Conservation (phyloP, 1,140 invertebrate genomes). For the Patella vulgata region DNA sequence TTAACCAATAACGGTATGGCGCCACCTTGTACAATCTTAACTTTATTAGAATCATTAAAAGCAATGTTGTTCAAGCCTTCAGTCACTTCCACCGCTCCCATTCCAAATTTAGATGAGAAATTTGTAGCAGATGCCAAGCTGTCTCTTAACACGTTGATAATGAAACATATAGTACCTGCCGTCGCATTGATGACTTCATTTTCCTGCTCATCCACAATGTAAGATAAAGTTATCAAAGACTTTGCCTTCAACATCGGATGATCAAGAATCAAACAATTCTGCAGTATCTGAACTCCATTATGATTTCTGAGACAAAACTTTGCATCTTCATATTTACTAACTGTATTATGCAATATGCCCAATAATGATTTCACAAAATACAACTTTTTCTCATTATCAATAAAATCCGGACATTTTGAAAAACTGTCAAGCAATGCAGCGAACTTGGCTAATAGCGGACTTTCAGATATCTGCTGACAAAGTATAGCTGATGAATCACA, state of each 20-base stretch:
- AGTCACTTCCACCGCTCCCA: slow-evolving; percentile 48
- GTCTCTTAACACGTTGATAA: slow-evolving; percentile 41
- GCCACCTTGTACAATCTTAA: slow-evolving; percentile 42
- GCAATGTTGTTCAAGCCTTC: slow-evolving; percentile 55
- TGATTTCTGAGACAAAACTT: slow-evolving; percentile 26
- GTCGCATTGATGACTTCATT: slow-evolving; percentile 46
- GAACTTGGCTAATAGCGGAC: slow-evolving; percentile 8
- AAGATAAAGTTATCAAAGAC: slow-evolving; percentile 48
- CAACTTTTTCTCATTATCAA: slow-evolving; percentile 27
- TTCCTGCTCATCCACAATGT: slow-evolving; percentile 50
- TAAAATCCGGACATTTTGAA: slow-evolving; percentile 5
- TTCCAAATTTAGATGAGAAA: slow-evolving; percentile 51
- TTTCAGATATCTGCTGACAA: slow-evolving; percentile 12
- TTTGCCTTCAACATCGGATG: slow-evolving; percentile 49
- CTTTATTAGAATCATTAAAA: slow-evolving; percentile 56
- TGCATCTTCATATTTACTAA: slow-evolving; percentile 34
- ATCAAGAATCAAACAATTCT: slow-evolving; percentile 25
- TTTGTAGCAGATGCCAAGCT: slow-evolving; percentile 45
- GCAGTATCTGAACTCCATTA: slow-evolving; percentile 28
- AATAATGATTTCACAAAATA: slow-evolving; percentile 45
- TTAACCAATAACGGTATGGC: slow-evolving; percentile 42
- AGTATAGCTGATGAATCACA: slow-evolving; percentile 8
- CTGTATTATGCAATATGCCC: slow-evolving; percentile 45
- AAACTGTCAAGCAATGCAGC: slow-evolving; percentile 8
- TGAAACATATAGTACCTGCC: slow-evolving; percentile 47